These are phyloP conservation scores for Neoscelio sp. DNA, from an alignment of 2,888 invertebrate species.

Conservation along the genomic window DNA sequence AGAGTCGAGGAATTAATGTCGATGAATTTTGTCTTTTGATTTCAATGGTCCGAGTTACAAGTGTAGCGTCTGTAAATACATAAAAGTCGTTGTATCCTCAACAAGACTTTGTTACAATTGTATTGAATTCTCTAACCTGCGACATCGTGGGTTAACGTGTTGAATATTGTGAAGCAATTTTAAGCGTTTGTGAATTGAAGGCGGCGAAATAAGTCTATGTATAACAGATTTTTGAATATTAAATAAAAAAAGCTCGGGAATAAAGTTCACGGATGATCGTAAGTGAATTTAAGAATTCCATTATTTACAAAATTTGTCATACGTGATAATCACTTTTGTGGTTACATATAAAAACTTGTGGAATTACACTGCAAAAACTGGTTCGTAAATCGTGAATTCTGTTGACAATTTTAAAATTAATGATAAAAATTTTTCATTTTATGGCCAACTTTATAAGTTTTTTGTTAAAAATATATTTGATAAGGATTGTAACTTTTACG, in stretches of 20 bases:
- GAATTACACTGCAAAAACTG: too few relatives aligned
- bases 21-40: constrained; percentile 32
- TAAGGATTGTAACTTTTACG: too few relatives aligned
- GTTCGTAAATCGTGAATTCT: too few relatives aligned
- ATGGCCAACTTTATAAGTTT: too few relatives aligned
- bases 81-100: constrained; percentile 31
- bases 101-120: constrained; percentile 51
- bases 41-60: neutral
- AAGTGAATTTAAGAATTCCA: too few relatives aligned
- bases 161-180: constrained; percentile 56
- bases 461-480: too few relatives aligned
- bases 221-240: constrained; percentile 27
- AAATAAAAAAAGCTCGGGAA: constrained; percentile 20
- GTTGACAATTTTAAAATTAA: too few relatives aligned
- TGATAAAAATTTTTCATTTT: too few relatives aligned
- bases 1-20: neutral
- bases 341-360: too few relatives aligned
- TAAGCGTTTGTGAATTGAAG: constrained; percentile 47
- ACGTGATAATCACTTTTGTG: too few relatives aligned
- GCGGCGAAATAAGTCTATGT: constrained; percentile 17
- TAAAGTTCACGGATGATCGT: constrained; percentile 35
- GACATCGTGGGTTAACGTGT: constrained; percentile 50
- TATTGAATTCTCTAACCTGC: constrained; percentile 56
- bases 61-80: constrained; percentile 46
- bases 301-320: too few relatives aligned